These are phyloP conservation scores for Leptosomus discolor DNA, from an alignment of 2,113 vertebrate genomes.

Conservation along the genomic window DNA sequence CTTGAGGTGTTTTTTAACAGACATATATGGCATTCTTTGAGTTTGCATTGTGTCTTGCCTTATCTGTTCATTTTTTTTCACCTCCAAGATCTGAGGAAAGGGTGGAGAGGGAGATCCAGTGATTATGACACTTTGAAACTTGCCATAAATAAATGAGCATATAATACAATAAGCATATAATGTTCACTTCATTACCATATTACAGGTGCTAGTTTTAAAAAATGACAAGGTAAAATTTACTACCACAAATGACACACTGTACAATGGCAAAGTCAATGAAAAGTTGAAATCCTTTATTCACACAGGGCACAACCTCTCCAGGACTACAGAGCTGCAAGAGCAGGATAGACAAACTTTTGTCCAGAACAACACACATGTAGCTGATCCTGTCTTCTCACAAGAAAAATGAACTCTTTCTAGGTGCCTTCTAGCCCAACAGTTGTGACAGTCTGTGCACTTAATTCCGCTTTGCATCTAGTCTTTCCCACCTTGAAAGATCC, in stretches of 20 bases:
- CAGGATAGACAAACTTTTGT: background rate
- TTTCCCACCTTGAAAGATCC: conserved; percentile 27
- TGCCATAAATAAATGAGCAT: background rate
- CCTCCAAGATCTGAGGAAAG: background rate
- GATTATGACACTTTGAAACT: background rate
- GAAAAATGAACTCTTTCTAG: conserved; percentile 8
- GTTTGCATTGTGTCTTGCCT: fast-evolving
- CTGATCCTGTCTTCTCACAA: background rate
- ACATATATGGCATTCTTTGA: fast-evolving
- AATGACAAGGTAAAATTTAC: background rate
- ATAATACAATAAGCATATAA: background rate
- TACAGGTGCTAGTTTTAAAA: background rate
- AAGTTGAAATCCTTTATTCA: background rate
- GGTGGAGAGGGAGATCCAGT: background rate
- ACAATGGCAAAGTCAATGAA: background rate
- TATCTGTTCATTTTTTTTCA: background rate
- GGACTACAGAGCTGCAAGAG: background rate
- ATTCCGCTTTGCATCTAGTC: conserved; percentile 17
- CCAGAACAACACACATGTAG: background rate
- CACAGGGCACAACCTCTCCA: fast-evolving
- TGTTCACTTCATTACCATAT: background rate
- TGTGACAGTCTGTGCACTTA: background rate
- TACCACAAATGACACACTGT: background rate
- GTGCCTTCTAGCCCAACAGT: background rate
- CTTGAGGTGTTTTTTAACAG: background rate